phyloP scores from a whole-genome alignment of 2,113 vertebrate species.

The Lampris incognitus region DNA sequence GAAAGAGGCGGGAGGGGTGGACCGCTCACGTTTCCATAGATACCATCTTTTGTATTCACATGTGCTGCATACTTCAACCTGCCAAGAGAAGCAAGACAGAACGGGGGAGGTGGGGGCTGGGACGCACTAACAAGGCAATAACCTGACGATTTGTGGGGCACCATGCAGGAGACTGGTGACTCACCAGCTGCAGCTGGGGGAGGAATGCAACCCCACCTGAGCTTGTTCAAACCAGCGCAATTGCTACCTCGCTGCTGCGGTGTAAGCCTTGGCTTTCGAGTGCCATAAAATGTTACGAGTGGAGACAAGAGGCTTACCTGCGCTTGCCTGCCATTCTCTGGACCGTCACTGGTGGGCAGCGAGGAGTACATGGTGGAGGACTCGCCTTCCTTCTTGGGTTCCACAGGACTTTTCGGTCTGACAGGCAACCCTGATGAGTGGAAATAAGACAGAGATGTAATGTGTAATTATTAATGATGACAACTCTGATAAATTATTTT shows the following conservation, averaged over 20 bases:
- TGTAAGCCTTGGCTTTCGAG: background rate
- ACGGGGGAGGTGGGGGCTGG: background rate
- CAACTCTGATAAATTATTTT: background rate
- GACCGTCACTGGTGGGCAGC: conserved; percentile 93
- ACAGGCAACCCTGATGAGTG: conserved; percentile 85
- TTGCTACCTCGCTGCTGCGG: background rate
- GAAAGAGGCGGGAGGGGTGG: conserved; percentile 12
- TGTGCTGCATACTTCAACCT: conserved; percentile 32
- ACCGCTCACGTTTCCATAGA: conserved; percentile 65
- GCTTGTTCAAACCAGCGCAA: conserved; percentile 5
- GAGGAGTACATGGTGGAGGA: conserved; percentile 88
- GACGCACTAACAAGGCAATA: conserved; percentile 23
- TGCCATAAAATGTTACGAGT: background rate
- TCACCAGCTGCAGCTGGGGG: conserved; percentile 38
- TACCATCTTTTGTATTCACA: conserved; percentile 52
- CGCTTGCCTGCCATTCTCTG: conserved; percentile 86
- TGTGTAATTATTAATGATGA: background rate
- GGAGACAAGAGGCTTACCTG: conserved; percentile 82
- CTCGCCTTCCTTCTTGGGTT: conserved; percentile 93
- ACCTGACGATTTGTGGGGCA: conserved; percentile 33
- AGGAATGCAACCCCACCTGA: conserved; percentile 13
- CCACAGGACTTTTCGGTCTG: conserved; percentile 95
- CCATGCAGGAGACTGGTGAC: conserved; percentile 38
- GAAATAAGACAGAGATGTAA: background rate
- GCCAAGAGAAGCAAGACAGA: background rate